A percentile compares a stretch with the other conserved stretches of the same genome.
These are phyloP conservation scores for Lemur catta DNA, from an alignment of 2,797 vertebrate species.

Conservation along the genomic window DNA sequence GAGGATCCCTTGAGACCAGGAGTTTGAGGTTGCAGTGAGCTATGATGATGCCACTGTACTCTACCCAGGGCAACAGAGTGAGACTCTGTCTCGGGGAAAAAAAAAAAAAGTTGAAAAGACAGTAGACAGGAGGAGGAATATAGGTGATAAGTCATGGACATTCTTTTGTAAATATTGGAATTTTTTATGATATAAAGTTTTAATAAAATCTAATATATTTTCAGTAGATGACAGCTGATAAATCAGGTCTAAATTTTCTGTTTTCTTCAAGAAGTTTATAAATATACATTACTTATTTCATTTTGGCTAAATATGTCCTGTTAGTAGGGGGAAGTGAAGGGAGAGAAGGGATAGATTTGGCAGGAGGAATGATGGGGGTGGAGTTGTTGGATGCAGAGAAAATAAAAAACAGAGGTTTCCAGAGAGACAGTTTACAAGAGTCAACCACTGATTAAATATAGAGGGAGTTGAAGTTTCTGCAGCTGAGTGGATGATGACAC, in stretches of 20 bases:
- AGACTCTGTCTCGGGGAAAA: too few relatives aligned
- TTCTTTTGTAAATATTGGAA: not conserved
- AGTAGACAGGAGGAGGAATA: not conserved
- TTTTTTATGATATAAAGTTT: not conserved
- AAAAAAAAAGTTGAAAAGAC: not conserved
- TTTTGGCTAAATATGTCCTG: not conserved
- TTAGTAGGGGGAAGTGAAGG: not conserved
- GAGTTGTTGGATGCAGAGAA: not conserved
- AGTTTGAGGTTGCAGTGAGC: too few relatives aligned
- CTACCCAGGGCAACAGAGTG: too few relatives aligned
- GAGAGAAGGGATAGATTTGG: not conserved
- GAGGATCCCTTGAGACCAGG: too few relatives aligned
- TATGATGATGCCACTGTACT: too few relatives aligned
- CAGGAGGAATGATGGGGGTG: not conserved
- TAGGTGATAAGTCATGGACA: not conserved
- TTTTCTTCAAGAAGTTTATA: not conserved
- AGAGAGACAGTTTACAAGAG: not conserved
- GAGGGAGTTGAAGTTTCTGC: not conserved
- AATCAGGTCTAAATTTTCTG: not conserved
- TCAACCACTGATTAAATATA: not conserved
- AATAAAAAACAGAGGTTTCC: not conserved
- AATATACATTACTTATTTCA: not conserved
- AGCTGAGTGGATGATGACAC: not conserved
- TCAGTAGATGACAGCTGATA: not conserved
- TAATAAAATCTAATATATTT: slow-evolving; percentile 2